Conservation (phyloP, 2,888 invertebrate species). For the Agrotis clavis region DNA sequence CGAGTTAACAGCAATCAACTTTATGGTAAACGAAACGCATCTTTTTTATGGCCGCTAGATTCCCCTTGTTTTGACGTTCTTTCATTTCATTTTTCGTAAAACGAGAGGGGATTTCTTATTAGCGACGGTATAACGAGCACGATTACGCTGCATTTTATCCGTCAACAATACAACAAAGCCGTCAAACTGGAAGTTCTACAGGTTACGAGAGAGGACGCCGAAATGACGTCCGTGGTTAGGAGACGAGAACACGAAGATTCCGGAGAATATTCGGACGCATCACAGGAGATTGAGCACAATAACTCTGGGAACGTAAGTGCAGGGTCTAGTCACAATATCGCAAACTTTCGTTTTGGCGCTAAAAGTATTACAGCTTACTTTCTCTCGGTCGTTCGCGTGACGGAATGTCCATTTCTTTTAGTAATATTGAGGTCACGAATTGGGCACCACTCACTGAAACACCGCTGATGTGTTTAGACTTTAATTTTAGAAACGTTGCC, state of each 20-base stretch:
- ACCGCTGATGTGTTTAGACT: constrained; percentile 79
- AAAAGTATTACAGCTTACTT: constrained; percentile 86
- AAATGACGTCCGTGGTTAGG: constrained; percentile 88
- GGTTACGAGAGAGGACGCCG: constrained; percentile 85
- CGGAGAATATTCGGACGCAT: constrained; percentile 88
- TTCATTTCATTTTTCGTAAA: constrained; percentile 79
- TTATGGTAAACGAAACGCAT: constrained; percentile 73
- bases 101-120: constrained; percentile 79
- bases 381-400: constrained; percentile 87
- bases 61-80: constrained; percentile 88
- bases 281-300: constrained; percentile 87
- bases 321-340: constrained; percentile 63
- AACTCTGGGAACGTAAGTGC: constrained; percentile 87
- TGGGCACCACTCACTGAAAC: constrained; percentile 83
- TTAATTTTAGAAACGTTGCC: constrained; percentile 69
- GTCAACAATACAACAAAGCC: constrained; percentile 72
- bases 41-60: constrained; percentile 85
- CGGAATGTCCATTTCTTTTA: constrained; percentile 89
- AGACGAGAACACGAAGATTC: constrained; percentile 86
- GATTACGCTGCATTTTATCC: constrained; percentile 73
- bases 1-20: constrained; percentile 10
- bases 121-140: constrained; percentile 73
- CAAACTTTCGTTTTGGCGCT: constrained; percentile 88
- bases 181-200: constrained; percentile 88
- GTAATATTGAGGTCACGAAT: constrained; percentile 87